A percentile compares a stretch with the other conserved stretches of the same genome.
phyloP scores from a whole-genome alignment of 2,888 invertebrate genomes.

The Acanthosepion pharaonis region DNA sequence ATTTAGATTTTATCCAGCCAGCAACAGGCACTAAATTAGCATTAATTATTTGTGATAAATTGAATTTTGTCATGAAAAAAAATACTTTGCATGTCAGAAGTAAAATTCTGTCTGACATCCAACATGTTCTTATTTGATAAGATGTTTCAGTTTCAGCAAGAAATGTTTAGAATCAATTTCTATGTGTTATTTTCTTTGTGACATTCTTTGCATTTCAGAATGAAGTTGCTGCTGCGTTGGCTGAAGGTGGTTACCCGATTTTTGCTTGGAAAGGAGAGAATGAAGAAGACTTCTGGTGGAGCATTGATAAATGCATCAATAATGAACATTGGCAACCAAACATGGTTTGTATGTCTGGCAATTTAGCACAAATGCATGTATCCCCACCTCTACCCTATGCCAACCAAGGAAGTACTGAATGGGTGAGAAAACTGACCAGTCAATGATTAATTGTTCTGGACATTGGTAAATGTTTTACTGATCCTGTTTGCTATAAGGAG shows the following conservation, averaged over 20 bases:
- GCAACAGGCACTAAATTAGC: too few species aligned
- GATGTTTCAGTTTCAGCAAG: too few species aligned
- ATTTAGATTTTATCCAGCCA: too few species aligned
- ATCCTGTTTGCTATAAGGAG: neutral
- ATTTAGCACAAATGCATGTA: neutral
- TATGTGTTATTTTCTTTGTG: neutral
- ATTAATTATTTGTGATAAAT: too few species aligned
- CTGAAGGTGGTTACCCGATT: slow-evolving; percentile 88
- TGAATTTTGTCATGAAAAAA: too few species aligned
- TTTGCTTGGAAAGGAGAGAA: slow-evolving; percentile 98
- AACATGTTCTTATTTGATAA: too few species aligned
- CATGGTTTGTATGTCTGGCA: slow-evolving; percentile 78
- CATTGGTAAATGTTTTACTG: neutral
- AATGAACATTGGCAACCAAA: slow-evolving; percentile 96
- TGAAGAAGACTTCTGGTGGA: slow-evolving; percentile 99
- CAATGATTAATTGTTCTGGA: neutral
- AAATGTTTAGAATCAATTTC: too few species aligned
- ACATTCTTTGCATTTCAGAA: slow-evolving; percentile 80
- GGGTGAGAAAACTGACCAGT: neutral
- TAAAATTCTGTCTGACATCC: too few species aligned
- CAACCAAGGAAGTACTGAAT: too few species aligned
- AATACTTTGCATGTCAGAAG: too few species aligned
- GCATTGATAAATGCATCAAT: slow-evolving; percentile 95
- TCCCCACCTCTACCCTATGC: neutral
- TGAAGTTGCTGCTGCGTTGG: slow-evolving; percentile 95